Conservation (phyloP, 1,140 invertebrate genomes). For the Leptonema lineaticorne region DNA sequence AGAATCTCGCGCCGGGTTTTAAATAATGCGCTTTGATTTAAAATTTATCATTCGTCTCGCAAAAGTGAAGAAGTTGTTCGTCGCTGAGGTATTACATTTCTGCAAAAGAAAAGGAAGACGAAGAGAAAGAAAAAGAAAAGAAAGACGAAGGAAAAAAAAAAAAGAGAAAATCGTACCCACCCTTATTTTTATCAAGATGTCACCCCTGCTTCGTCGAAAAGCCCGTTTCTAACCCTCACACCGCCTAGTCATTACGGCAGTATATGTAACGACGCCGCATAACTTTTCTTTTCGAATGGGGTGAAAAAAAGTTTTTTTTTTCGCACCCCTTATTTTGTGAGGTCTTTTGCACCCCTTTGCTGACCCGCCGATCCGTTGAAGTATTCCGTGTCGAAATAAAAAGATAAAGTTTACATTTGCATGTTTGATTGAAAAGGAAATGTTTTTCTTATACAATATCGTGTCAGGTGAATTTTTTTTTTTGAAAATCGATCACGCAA, state of each 20-base stretch:
- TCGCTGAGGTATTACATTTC: neutral
- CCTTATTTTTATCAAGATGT: conserved; percentile 39
- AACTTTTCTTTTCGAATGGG: conserved; percentile 36
- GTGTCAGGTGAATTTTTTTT: no score
- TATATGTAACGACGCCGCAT: conserved; percentile 40
- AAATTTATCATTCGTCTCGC: conserved; percentile 20
- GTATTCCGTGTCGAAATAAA: conserved; percentile 19
- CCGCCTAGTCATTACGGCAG: conserved; percentile 35
- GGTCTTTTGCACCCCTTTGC: conserved; percentile 41
- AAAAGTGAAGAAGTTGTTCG: neutral
- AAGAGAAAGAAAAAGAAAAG: neutral
- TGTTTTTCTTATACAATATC: no score
- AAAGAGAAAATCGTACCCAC: neutral
- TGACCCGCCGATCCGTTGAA: no score
- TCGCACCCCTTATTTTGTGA: conserved; percentile 38
- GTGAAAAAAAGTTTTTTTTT: conserved; percentile 40
- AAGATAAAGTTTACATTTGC: conserved; percentile 24
- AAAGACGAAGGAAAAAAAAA: neutral
- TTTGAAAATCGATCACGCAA: no score
- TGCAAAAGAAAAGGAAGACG: neutral
- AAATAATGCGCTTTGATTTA: conserved; percentile 28
- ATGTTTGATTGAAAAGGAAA: conserved; percentile 34
- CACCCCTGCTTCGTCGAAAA: no score
- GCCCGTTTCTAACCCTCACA: conserved; percentile 5
- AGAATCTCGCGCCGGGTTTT: conserved; percentile 10